Evolutionary conservation across 1,140 invertebrate species (phyloP).

Genomic region (Drosophila oshimai): DNA sequence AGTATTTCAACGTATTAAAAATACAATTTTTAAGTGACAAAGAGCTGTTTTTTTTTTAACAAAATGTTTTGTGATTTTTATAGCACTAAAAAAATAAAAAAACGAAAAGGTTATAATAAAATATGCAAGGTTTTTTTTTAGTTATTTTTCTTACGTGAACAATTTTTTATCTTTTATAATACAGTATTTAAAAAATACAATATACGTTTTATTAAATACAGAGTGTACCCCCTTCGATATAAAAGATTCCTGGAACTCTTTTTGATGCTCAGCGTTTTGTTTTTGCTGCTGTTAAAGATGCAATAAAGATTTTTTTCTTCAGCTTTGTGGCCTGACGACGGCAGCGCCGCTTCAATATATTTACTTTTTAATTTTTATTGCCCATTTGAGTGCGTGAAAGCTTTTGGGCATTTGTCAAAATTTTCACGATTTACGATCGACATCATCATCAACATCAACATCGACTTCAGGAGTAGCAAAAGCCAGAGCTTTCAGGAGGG

Average conservation of each 20-base stretch:
- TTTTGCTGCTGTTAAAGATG: conserved; percentile 50
- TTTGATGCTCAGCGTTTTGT: not conserved
- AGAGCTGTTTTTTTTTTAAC: too few species aligned
- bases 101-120: too few species aligned
- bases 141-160: too few species aligned
- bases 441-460: conserved; percentile 74
- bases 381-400: conserved; percentile 65
- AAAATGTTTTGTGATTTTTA: too few species aligned
- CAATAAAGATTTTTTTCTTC: conserved; percentile 50
- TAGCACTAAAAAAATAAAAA: too few species aligned
- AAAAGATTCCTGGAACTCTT: not conserved
- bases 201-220: not conserved
- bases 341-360: conserved; percentile 27
- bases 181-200: too few species aligned
- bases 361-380: conserved; percentile 78
- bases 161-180: too few species aligned
- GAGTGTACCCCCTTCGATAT: not conserved
- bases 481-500: not conserved
- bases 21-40: too few species aligned
- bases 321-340: conserved; percentile 22
- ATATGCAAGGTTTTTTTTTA: too few species aligned
- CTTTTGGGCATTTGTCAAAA: conserved; percentile 77
- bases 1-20: too few species aligned
- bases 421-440: conserved; percentile 77
- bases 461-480: conserved; percentile 54